These are phyloP conservation scores for Candidula unifasciata DNA, from an alignment of 2,888 invertebrate genomes.

Conservation along the genomic window DNA sequence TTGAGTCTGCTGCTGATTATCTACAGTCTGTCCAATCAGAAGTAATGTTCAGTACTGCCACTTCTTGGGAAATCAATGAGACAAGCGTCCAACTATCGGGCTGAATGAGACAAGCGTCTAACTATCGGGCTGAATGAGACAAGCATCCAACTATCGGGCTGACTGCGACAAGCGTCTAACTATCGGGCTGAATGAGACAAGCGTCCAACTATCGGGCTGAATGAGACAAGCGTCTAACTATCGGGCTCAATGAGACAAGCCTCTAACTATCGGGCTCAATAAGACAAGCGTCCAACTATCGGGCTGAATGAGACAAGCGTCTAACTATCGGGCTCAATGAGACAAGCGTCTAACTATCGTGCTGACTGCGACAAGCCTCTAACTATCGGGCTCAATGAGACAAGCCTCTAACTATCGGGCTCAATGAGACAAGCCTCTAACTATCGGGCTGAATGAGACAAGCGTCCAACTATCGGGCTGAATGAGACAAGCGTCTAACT, in stretches of 20 bases:
- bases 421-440: neutral
- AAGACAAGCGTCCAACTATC: too few relatives aligned
- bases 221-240: neutral
- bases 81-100: neutral
- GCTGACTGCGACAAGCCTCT: neutral
- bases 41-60: too few relatives aligned
- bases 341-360: too few relatives aligned
- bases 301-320: neutral
- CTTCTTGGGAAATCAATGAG: neutral
- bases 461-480: too few relatives aligned
- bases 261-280: too few relatives aligned
- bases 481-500: neutral
- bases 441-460: neutral
- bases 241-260: neutral
- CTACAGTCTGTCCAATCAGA: too few relatives aligned
- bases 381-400: neutral
- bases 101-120: too few relatives aligned
- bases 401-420: too few relatives aligned
- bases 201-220: neutral
- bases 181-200: neutral
- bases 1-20: too few relatives aligned
- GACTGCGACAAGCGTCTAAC: too few relatives aligned
- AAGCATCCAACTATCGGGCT: neutral
- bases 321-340: neutral
- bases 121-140: conserved; percentile 1